These are phyloP conservation scores for Fopius arisanus DNA, from an alignment of 1,140 invertebrate species.

Conservation along the genomic window DNA sequence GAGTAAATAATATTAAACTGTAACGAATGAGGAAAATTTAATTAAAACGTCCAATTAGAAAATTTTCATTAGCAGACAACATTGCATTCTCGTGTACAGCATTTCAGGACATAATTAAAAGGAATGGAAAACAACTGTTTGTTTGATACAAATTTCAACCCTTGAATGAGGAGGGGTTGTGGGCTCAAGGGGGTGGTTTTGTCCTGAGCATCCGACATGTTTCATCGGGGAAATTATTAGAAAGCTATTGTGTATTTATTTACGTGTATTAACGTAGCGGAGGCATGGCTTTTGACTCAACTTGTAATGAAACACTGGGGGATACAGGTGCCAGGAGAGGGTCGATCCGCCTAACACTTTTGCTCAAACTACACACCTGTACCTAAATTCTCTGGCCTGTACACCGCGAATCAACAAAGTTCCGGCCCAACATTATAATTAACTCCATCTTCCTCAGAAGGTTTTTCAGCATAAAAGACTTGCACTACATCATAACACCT, in stretches of 20 bases:
- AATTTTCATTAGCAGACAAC: neutral
- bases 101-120: neutral
- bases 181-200: neutral
- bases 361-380: slow-evolving; percentile 38
- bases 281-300: slow-evolving; percentile 32
- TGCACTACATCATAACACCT: neutral
- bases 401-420: slow-evolving; percentile 8
- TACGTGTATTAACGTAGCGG: slow-evolving; percentile 40
- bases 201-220: neutral
- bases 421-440: slow-evolving; percentile 1
- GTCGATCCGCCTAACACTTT: slow-evolving; percentile 45
- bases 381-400: slow-evolving; percentile 12
- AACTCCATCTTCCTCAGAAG: slow-evolving; percentile 1
- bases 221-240: slow-evolving; percentile 47
- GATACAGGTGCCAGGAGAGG: slow-evolving; percentile 45
- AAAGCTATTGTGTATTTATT: slow-evolving; percentile 50
- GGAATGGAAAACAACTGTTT: neutral
- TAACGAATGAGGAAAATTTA: neutral
- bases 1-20: neutral
- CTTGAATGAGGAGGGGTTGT: neutral
- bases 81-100: neutral
- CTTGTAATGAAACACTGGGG: slow-evolving; percentile 44
- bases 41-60: neutral
- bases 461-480: slow-evolving; percentile 1
- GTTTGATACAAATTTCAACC: neutral